Conservation (phyloP, 2,113 vertebrate genomes). For the Chloropsis hardwickii region DNA sequence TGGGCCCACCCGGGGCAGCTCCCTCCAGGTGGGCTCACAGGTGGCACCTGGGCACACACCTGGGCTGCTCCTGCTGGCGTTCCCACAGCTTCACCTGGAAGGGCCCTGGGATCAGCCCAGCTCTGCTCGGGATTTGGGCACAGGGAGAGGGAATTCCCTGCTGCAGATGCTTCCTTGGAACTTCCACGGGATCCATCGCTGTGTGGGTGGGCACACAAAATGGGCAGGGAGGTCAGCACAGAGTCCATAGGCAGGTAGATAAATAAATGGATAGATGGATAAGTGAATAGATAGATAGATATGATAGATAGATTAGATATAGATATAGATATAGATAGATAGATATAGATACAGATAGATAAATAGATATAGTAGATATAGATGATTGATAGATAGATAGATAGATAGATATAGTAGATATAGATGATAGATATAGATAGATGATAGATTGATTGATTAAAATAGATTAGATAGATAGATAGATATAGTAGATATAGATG, state of each 20-base stretch:
- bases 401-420: no score
- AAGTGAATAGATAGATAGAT: rapidly evolving
- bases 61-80: background rate
- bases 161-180: background rate
- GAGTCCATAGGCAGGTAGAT: no score
- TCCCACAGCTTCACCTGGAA: rapidly evolving
- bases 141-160: background rate
- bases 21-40: rapidly evolving
- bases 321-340: rapidly evolving
- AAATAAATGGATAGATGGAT: rapidly evolving
- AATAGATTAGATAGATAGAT: no score
- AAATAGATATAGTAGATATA: background rate
- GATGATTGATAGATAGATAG: no score
- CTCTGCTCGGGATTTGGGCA: rapidly evolving
- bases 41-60: rapidly evolving
- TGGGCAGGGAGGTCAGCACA: rapidly evolving
- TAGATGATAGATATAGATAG: no score
- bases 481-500: background rate
- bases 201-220: background rate
- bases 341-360: rapidly evolving
- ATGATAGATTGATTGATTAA: rapidly evolving
- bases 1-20: rapidly evolving
- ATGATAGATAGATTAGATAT: rapidly evolving
- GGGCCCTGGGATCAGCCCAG: rapidly evolving
- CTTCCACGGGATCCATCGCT: rapidly evolving